A percentile compares a stretch with the other conserved stretches of the same genome.
These are phyloP conservation scores for Semicossyphus pulcher DNA, from an alignment of 2,113 vertebrate species.

Conservation along the genomic window DNA sequence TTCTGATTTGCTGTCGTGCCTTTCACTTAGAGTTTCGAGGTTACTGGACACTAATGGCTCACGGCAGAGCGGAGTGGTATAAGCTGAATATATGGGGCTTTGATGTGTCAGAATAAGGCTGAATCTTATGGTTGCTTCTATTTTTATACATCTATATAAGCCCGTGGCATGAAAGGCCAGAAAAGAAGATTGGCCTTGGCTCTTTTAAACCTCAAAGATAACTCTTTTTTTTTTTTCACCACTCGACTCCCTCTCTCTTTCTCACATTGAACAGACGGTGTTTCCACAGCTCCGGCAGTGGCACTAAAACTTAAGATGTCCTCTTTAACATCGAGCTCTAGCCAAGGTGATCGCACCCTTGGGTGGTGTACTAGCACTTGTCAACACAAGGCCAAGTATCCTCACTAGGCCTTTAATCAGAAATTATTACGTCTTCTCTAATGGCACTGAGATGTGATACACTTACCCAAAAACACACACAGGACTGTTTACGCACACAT, in stretches of 20 bases:
- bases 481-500: constrained; percentile 17
- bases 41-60: constrained; percentile 45
- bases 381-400: constrained; percentile 63
- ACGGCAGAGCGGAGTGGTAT: constrained; percentile 40
- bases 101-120: constrained; percentile 65
- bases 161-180: constrained; percentile 54
- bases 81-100: constrained; percentile 63
- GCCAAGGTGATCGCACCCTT: constrained; percentile 75
- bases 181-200: constrained; percentile 60
- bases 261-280: constrained; percentile 46
- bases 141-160: constrained; percentile 66
- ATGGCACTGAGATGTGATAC: constrained; percentile 49
- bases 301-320: constrained; percentile 63
- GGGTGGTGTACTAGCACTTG: constrained; percentile 60
- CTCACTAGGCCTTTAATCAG: constrained; percentile 63
- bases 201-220: constrained; percentile 50
- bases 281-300: constrained; percentile 35
- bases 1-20: constrained; percentile 31
- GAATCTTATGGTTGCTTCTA: constrained; percentile 55
- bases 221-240: not conserved
- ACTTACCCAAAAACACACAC: constrained; percentile 17
- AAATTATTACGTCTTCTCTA: constrained; percentile 70
- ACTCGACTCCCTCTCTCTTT: not conserved
- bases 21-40: constrained; percentile 48
- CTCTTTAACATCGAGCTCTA: constrained; percentile 42